Conservation (phyloP, 2,113 vertebrate genomes). For the Amblyornis subalaris region DNA sequence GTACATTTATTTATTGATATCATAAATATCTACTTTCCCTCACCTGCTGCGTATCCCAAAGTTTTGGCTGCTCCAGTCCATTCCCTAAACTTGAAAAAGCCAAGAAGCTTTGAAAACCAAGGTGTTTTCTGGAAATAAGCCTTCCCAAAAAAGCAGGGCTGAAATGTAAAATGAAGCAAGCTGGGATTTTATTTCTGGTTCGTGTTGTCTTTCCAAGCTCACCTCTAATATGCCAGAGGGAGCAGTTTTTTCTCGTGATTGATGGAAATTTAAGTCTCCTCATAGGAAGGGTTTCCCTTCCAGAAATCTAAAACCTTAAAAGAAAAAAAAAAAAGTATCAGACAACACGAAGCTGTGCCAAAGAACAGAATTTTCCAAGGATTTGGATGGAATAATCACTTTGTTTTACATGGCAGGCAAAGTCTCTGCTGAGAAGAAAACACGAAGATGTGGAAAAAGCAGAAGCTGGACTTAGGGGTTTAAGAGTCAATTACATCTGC, state of each 20-base stretch:
- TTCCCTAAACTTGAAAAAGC: background rate
- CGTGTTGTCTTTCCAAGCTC: constrained; percentile 28
- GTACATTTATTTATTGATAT: background rate
- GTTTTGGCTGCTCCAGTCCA: background rate
- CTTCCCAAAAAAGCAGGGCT: background rate
- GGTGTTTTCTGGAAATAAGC: constrained; percentile 17
- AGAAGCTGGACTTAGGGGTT: constrained; percentile 32
- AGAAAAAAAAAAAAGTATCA: constrained; percentile 31
- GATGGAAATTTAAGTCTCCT: constrained; percentile 67
- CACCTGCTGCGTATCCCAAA: background rate
- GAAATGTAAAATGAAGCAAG: background rate
- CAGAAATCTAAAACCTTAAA: constrained; percentile 50
- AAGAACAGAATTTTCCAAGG: constrained; percentile 57
- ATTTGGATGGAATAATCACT: constrained; percentile 48
- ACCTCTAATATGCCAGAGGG: constrained; percentile 21
- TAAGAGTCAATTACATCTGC: constrained; percentile 11
- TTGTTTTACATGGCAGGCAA: constrained; percentile 70
- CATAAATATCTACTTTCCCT: background rate
- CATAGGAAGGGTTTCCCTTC: constrained; percentile 64
- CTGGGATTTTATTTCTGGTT: constrained; percentile 57
- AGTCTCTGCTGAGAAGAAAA: constrained; percentile 59
- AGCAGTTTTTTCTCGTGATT: constrained; percentile 55
- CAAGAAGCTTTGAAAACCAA: background rate
- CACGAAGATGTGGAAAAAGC: constrained; percentile 51
- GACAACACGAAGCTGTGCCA: constrained; percentile 45